These are phyloP conservation scores for Dermatemys mawii DNA, from an alignment of 2,113 vertebrate species.

Conservation along the genomic window DNA sequence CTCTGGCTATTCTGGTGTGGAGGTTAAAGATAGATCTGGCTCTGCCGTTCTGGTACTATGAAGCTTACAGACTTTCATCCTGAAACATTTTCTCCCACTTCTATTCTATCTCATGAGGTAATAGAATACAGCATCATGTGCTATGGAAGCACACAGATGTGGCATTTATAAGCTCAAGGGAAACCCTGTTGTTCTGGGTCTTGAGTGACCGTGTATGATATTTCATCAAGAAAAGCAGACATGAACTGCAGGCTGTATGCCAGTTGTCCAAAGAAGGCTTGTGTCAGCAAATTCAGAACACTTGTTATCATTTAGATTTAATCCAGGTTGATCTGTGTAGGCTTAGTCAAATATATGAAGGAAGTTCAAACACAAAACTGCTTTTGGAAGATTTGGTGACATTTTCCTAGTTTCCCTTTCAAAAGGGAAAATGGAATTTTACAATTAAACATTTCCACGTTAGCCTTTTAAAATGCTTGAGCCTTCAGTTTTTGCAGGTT, in stretches of 20 bases:
- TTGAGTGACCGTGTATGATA: background rate
- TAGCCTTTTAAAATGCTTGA: background rate
- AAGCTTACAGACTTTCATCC: background rate
- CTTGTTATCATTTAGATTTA: background rate
- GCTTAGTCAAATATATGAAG: constrained; percentile 22
- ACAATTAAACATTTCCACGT: background rate
- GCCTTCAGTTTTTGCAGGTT: background rate
- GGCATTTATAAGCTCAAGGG: background rate
- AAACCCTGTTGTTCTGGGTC: background rate
- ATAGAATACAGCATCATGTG: background rate
- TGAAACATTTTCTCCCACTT: background rate
- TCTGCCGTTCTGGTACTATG: background rate
- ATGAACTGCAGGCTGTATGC: background rate
- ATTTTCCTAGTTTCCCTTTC: background rate
- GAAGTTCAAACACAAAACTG: constrained; percentile 8
- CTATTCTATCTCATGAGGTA: background rate
- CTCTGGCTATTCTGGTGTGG: constrained; percentile 22
- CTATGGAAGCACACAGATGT: fast-evolving
- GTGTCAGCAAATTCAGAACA: background rate
- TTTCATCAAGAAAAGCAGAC: background rate
- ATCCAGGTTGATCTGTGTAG: background rate
- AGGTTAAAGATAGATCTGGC: background rate
- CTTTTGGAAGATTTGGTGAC: background rate
- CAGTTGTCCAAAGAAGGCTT: background rate
- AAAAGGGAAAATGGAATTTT: constrained; percentile 17